A percentile compares a stretch with the other conserved stretches of the same genome.
phyloP scores from a whole-genome alignment of 2,888 invertebrate genomes.

The Heliconius aoede region DNA sequence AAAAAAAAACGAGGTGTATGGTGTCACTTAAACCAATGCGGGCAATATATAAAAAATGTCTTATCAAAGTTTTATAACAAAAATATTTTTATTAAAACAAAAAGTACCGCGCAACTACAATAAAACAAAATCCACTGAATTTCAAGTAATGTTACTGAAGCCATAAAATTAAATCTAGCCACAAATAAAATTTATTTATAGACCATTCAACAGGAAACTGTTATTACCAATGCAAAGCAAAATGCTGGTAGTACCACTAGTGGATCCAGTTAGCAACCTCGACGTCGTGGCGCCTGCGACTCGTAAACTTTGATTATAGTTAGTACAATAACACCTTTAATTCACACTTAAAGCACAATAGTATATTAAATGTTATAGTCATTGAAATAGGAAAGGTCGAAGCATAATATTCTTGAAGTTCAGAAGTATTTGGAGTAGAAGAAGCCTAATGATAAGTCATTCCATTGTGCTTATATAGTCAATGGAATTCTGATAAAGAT shows the following conservation, averaged over 20 bases:
- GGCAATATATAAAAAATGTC: conserved; percentile 1
- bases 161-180: conserved; percentile 42
- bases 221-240: conserved; percentile 67
- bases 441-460: too few relatives aligned
- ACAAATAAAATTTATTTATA: conserved; percentile 52
- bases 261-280: conserved; percentile 68
- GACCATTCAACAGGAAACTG: conserved; percentile 65
- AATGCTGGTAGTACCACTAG: conserved; percentile 58
- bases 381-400: not conserved
- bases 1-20: not conserved
- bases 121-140: conserved; percentile 32
- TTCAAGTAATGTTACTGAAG: conserved; percentile 31
- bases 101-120: conserved; percentile 8
- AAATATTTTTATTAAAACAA: not conserved
- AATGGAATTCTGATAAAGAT: too few relatives aligned
- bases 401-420: not conserved
- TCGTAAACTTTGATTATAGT: conserved; percentile 75
- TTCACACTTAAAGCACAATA: conserved; percentile 35
- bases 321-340: conserved; percentile 57
- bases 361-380: conserved; percentile 31
- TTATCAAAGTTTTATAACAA: not conserved
- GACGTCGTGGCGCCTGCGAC: conserved; percentile 70
- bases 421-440: too few relatives aligned
- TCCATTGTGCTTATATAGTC: too few relatives aligned
- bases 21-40: not conserved